Base-by-base conservation (phyloP, 2,888 invertebrate genomes). In the Onthophagus sagittarius region DNA sequence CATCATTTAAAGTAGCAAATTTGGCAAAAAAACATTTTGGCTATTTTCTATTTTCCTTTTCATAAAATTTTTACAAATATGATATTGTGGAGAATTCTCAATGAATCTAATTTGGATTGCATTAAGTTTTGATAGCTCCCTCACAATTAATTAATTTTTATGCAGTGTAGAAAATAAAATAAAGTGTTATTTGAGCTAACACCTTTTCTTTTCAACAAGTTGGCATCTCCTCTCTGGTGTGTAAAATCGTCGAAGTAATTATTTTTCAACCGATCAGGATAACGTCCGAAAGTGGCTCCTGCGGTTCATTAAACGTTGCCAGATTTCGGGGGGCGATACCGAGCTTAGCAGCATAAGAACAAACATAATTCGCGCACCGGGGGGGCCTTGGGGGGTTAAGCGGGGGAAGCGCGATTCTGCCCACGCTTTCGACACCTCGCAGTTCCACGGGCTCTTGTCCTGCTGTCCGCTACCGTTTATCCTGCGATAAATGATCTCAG, bases 311-410 rank as follows among this genome's bases (percentile, higher is more conserved):
- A 83, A 83, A 83, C 82, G 82, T 79, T 67, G 67, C 23, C 80
- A 83, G 83, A 83, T 83, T 82, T 82, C 80, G 80, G 80, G 80
- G 80, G 82, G 31, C 82, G 83, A 83, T 83, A 83, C 82, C 83
- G 32, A 23, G 32, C 32, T 83, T 82, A 82, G 82, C 82, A 53
- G 39, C 79, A 80, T 80, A 82, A 82, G 83, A 83, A 83, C 83
- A 82, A 82, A 83, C 83, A 83, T 83, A 83, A 83, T 83, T 82
- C 82, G 79, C 79, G 77, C 75, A 79, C 77, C 80, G 78, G 79
- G 78, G 77, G 78, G 77, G 9, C 39, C 7, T 11, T 7, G 39
- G 39, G 39, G 23, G 23, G 23, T 23, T 23, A 23, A 79, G 77
- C 80, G 78, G 79, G 78, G 77, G 78, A 77, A 32, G 67, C 31